Conservation (phyloP, 1,140 invertebrate genomes). For the Drusus annulatus region DNA sequence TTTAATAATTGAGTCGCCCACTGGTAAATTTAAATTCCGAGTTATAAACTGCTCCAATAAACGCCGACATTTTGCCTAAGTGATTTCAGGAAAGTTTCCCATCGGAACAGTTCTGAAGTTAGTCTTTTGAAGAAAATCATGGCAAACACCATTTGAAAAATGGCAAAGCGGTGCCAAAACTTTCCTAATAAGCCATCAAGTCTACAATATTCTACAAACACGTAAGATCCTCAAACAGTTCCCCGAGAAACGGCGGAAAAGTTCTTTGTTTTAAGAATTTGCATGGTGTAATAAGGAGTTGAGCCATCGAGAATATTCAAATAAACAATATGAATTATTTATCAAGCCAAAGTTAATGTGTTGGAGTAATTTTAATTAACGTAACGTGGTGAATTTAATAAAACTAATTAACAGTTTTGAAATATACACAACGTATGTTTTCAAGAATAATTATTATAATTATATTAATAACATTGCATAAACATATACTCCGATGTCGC, state of each 20-base stretch:
- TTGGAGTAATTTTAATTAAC: not conserved
- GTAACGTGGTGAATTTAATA: not conserved
- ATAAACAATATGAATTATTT: slow-evolving; percentile 28
- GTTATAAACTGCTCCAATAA: not conserved
- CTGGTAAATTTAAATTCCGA: too few relatives aligned
- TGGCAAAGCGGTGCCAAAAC: slow-evolving; percentile 29
- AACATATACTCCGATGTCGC: too few relatives aligned
- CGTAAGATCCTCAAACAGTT: slow-evolving; percentile 32
- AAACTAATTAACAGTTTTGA: not conserved
- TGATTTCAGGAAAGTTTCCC: slow-evolving; percentile 21
- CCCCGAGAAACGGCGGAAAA: not conserved
- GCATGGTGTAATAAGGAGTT: slow-evolving; percentile 24
- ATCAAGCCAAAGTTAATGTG: not conserved
- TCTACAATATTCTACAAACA: slow-evolving; percentile 24
- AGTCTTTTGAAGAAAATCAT: slow-evolving; percentile 30
- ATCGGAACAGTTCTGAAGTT: slow-evolving; percentile 12
- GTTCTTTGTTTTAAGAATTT: slow-evolving; percentile 18
- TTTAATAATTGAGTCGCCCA: too few relatives aligned
- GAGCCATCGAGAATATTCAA: slow-evolving; percentile 3
- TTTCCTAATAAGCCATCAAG: slow-evolving; percentile 37
- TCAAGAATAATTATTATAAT: too few relatives aligned
- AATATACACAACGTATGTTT: too few relatives aligned
- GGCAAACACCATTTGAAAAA: slow-evolving; percentile 37
- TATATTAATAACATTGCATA: too few relatives aligned
- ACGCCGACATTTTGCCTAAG: slow-evolving; percentile 16